Evolutionary conservation across 2,888 invertebrate species (phyloP), one percentile per base, ranked within the genome.

Genomic region (Troides oblongomaculatus): DNA sequence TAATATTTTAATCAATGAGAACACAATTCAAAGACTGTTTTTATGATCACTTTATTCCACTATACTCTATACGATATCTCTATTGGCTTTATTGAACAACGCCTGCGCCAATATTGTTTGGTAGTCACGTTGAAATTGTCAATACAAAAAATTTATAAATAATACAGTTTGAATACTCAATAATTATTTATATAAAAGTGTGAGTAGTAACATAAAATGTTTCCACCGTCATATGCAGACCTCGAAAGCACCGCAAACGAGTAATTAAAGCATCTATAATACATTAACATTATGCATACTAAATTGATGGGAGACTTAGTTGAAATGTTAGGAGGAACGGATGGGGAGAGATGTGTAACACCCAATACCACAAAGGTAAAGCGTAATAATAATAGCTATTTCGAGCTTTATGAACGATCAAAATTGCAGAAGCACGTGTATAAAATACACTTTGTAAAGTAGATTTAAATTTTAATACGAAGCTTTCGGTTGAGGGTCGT

Each of bases 401-500:
- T 81, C 83, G 81, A 86, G 89, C 87, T 90, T 92, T 91, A 92
- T 89, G 92, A 89, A 91, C 90, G 89, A 92, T 92, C 92, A 90
- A 90, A 92, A 91, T 92, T 90, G 92, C 87, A 90, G 84, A 87
- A 89, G 88, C 90, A 90, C 90, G 90, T 90, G 90, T 92, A 92
- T 91, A 91, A 91, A 92, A 91, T 88, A 92, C 90, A 92, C 91
- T 92, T 92, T 88, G 90, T 87, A 91, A 92, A 92, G 92, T 92
- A 92, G 92, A 92, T 92, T 92, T 92, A 92, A 92, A 92, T 92
- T 92, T 92, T 92, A 92, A 92, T 91, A 92, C 90, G 84, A 86
- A 88, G 90, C 90, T 91, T 90, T 90, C 89, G 88, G 89, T 86
- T 81, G 90, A 86, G 90, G 92, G 90, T 88, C 85, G 88, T 86